phyloP scores from a whole-genome alignment of 2,888 invertebrate genomes.

The Scaptomyza reducta region DNA sequence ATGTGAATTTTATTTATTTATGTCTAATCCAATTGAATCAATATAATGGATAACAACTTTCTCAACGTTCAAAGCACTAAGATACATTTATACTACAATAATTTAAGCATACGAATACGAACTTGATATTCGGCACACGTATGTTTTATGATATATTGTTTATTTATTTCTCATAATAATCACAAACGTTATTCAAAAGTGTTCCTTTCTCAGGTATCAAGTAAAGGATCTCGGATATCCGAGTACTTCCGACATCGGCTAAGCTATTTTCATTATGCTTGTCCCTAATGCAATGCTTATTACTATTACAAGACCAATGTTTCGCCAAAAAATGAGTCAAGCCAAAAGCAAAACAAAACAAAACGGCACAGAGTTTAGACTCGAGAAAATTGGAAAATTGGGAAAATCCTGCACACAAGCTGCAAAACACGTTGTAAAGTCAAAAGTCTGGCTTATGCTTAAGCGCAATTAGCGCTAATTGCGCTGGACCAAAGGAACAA shows the following conservation, averaged over 20 bases:
- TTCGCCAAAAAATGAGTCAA: slow-evolving; percentile 56
- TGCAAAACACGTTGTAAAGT: slow-evolving; percentile 74
- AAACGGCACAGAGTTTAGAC: slow-evolving; percentile 20
- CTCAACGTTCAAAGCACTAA: too few relatives aligned
- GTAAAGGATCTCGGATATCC: background rate
- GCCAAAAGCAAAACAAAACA: slow-evolving; percentile 52
- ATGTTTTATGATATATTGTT: background rate
- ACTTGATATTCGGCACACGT: background rate
- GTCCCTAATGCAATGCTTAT: slow-evolving; percentile 3
- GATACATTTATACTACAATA: too few relatives aligned
- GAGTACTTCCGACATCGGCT: slow-evolving; percentile 24
- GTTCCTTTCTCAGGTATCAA: background rate
- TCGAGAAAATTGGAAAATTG: slow-evolving; percentile 38
- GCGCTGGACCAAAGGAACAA: slow-evolving; percentile 45
- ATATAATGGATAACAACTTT: too few relatives aligned
- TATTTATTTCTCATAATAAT: slow-evolving; percentile 1
- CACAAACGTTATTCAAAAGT: slow-evolving; percentile 4
- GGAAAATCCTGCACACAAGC: slow-evolving; percentile 67
- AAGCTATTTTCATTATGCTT: slow-evolving; percentile 2
- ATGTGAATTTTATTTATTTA: background rate
- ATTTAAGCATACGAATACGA: too few relatives aligned
- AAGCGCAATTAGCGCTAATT: slow-evolving; percentile 76
- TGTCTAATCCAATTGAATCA: too few relatives aligned
- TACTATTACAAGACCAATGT: slow-evolving; percentile 27
- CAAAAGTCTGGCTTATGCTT: slow-evolving; percentile 71